phyloP scores from a whole-genome alignment of 1,140 invertebrate genomes.

The Camponotus vicinus region DNA sequence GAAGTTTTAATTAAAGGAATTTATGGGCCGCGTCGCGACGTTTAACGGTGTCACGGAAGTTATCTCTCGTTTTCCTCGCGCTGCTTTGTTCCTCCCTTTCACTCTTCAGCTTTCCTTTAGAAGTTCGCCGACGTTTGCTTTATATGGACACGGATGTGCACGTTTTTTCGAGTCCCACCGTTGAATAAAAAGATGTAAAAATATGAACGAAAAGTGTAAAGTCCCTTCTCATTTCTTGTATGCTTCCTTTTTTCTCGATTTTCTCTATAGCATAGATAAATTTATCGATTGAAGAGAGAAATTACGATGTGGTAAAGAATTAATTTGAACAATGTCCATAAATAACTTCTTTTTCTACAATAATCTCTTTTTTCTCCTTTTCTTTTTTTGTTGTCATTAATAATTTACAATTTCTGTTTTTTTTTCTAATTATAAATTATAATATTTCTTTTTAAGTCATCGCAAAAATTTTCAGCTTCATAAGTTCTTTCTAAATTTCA shows the following conservation, averaged over 20 bases:
- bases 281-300: background rate
- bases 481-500: background rate
- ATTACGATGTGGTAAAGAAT: background rate
- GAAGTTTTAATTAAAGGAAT: slow-evolving; percentile 78
- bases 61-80: slow-evolving; percentile 56
- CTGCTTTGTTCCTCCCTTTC: slow-evolving; percentile 50
- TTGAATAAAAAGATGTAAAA: background rate
- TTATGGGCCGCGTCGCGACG: slow-evolving; percentile 69
- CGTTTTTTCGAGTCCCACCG: background rate
- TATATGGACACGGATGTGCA: background rate
- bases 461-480: background rate
- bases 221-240: background rate
- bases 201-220: background rate
- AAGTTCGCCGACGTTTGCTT: slow-evolving; percentile 39
- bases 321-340: background rate
- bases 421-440: slow-evolving; percentile 14
- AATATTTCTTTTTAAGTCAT: background rate
- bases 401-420: no score
- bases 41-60: slow-evolving; percentile 69
- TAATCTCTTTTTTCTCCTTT: background rate
- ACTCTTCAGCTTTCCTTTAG: background rate
- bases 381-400: background rate
- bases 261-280: background rate
- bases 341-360: background rate
- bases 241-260: background rate